Base-by-base conservation (phyloP, 2,888 invertebrate genomes). In the Chrysolina americana region DNA sequence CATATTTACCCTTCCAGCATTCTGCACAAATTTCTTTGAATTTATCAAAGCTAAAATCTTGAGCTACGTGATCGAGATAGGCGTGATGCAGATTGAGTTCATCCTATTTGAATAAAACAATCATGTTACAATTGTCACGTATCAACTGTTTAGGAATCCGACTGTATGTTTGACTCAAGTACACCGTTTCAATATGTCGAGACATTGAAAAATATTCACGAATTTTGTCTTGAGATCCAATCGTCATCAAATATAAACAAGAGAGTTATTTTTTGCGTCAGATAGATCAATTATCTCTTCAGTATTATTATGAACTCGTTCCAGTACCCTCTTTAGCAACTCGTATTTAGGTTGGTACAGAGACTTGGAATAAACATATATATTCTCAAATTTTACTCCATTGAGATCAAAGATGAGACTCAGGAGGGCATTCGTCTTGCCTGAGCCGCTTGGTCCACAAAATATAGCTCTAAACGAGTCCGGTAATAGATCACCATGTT, bases 311-410 rank as follows among this genome's bases (percentile, higher is more conserved):
- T 53, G 68, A 13, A 77, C 65, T 28, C 19, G 50, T 41, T 41
- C 28, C 1, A 77, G 17, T 47, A 75, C 53, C 2, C 65, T 44
- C 70, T 63, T 9, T 1, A 73, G 47, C 41, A 68, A 23, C 56
- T 74, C 47, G 66, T 72, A 69, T 36, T 77, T 75, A 13, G 72
- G 72, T 71, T 73, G 73, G 50, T 70, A 69, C 11, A 72, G 47
- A 8, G 75, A 75, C 19, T 76, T 78, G 50, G 75, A 74, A 53
- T 73, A 73, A 17, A 73, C 73, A 41, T 73, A 73, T 19, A 73
- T 53, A 64, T 75, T 75, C 48, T 70, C 65, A 48, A 76, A 76
- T 68, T 68, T 70, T 19, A n/a, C n/a, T n/a, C n/a, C n/a, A n/a
- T n/a, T n/a, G n/a, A n/a, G n/a, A n/a, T n/a, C n/a, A 28, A 28